Evolutionary conservation across 2,797 vertebrate species (phyloP), one percentile per base, ranked within the genome.

Genomic region (Eutrigla gurnardus): DNA sequence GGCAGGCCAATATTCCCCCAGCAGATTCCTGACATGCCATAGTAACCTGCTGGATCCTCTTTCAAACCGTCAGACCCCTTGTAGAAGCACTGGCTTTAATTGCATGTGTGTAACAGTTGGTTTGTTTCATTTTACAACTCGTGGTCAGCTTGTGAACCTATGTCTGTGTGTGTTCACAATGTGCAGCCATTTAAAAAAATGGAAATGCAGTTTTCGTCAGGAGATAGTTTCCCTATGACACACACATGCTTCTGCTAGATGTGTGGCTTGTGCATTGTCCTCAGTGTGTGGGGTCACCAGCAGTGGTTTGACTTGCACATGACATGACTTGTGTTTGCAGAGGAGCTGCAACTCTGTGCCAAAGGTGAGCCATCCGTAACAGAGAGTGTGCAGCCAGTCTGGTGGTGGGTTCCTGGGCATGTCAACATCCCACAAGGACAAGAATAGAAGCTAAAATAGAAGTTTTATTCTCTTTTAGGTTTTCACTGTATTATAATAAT

Each of bases 1-100:
- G 84, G 93, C 92, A 72, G 83, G 87, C 89, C 88, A 87, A 90
- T 91, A 88, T 91, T 92, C 89, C 83, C 80, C 78, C 71, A 87
- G 90, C 91, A 88, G 93, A 96, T 96, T 95, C 94, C 92, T 94
- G 88, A 80, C 93, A 93, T 95, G 89, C 94, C 93, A 89, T 95
- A 95, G 94, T 96, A 95, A 94, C 94, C 90, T 93, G 93, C 91
- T 90, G 90, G 86, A 88, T 94, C 89, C 85, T 84, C 88, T 94
- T 93, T 92, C 85, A 81, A 77, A 80, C 81, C 36, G 5, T 62
- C 37, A 52, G 70, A 77, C 62, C 75, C 79, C 81, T 75, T 65
- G 47, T 55, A 79, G 76, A 82, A 77, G 61, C 68, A 35, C 64
- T 75, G 65, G 59, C 68, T 85, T 84, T 70, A 62, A 60, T 74